Conservation (phyloP, 2,113 vertebrate species). For the Halcyon malimbica region DNA sequence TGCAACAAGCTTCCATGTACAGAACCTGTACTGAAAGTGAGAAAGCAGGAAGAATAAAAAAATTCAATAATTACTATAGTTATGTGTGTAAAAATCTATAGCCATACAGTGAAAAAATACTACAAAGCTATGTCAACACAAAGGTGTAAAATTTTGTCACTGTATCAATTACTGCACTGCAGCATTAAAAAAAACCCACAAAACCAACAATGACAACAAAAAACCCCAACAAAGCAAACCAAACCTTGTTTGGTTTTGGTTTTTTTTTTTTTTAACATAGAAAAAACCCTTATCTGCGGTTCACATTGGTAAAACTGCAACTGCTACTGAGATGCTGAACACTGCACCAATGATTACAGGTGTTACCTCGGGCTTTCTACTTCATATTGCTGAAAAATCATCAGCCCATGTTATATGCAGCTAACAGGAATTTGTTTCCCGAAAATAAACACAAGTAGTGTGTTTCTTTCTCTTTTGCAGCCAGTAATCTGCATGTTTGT, state of each 20-base stretch:
- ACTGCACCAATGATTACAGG: accelerated
- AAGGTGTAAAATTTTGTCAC: neutral
- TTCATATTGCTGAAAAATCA: accelerated
- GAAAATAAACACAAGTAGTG: neutral
- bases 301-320: accelerated
- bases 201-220: neutral
- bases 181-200: neutral
- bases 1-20: neutral
- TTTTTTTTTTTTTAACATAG: neutral
- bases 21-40: neutral
- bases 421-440: neutral
- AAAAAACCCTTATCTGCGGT: neutral
- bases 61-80: neutral
- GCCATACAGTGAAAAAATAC: conserved; percentile 31
- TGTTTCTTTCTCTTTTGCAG: neutral
- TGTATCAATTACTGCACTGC: neutral
- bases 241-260: too few species aligned
- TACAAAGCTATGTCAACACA: neutral
- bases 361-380: too few species aligned
- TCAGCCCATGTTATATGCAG: neutral
- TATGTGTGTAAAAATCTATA: neutral
- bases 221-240: too few species aligned
- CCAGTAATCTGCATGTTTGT: neutral
- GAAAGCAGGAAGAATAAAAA: neutral
- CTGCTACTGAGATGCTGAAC: neutral